Conservation (phyloP, 2,113 vertebrate species). For the Alectura lathami region DNA sequence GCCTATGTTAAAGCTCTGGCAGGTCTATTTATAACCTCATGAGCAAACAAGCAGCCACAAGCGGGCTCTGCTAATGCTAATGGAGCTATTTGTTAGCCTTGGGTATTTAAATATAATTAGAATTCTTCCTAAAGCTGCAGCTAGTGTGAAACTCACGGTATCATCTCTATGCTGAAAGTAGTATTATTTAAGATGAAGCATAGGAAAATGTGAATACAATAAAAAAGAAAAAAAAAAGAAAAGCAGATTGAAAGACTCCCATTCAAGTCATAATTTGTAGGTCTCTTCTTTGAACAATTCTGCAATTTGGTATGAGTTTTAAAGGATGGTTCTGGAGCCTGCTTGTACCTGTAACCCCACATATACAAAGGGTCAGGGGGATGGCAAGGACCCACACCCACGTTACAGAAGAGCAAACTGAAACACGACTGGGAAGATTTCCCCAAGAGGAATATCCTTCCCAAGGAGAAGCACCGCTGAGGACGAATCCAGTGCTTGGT, state of each 20-base stretch:
- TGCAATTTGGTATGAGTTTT: not conserved
- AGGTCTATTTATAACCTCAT: constrained; percentile 9
- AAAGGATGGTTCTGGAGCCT: not conserved
- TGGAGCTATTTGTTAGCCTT: constrained; percentile 38
- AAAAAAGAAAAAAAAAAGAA: not conserved
- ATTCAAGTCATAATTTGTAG: not conserved
- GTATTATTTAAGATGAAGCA: not conserved
- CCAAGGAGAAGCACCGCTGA: not conserved
- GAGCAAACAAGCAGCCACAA: constrained; percentile 24
- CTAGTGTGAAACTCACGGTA: not conserved
- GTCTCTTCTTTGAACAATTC: not conserved
- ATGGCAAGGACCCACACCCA: not conserved
- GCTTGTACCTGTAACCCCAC: not conserved
- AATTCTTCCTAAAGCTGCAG: constrained; percentile 40
- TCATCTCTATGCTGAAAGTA: not conserved
- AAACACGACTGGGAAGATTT: not conserved
- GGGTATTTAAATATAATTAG: constrained; percentile 51
- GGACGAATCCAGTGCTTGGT: not conserved
- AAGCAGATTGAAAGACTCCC: not conserved
- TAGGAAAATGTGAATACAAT: not conserved
- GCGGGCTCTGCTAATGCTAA: not conserved
- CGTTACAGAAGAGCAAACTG: too few species aligned
- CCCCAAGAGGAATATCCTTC: too few species aligned
- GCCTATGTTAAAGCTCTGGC: not conserved
- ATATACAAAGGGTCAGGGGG: not conserved